Percentiles rank a stretch among this genome's conserved stretches.
These are phyloP conservation scores for Motacilla tschutschensis DNA, from an alignment of 2,113 vertebrate genomes.

Conservation along the genomic window DNA sequence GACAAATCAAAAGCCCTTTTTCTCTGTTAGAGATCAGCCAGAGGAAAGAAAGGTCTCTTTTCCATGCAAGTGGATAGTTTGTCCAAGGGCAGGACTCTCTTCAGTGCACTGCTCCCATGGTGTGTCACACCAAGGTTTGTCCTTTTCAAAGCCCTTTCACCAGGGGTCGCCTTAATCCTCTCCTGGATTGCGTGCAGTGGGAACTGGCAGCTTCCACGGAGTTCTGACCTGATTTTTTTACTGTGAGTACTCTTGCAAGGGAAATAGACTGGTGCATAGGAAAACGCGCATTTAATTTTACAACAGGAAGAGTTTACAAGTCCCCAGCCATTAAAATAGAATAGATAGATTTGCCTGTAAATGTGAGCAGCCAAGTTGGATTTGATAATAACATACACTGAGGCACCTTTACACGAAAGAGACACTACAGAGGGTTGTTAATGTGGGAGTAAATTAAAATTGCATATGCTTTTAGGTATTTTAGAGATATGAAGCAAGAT, in stretches of 20 bases:
- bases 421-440: background rate
- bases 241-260: accelerated
- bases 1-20: background rate
- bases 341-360: background rate
- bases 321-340: background rate
- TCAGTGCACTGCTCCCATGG: background rate
- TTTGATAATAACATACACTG: background rate
- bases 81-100: background rate
- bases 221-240: background rate
- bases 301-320: background rate
- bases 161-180: background rate
- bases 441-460: background rate
- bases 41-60: background rate
- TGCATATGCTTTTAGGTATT: background rate
- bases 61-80: background rate
- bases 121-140: background rate
- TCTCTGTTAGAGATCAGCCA: background rate
- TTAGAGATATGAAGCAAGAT: background rate
- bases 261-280: background rate
- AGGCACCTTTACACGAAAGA: background rate
- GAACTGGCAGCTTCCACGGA: background rate
- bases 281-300: background rate
- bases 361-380: background rate
- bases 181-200: background rate
- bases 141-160: background rate